These are phyloP conservation scores for Diachasmimorpha longicaudata DNA, from an alignment of 1,140 invertebrate genomes.

Conservation along the genomic window DNA sequence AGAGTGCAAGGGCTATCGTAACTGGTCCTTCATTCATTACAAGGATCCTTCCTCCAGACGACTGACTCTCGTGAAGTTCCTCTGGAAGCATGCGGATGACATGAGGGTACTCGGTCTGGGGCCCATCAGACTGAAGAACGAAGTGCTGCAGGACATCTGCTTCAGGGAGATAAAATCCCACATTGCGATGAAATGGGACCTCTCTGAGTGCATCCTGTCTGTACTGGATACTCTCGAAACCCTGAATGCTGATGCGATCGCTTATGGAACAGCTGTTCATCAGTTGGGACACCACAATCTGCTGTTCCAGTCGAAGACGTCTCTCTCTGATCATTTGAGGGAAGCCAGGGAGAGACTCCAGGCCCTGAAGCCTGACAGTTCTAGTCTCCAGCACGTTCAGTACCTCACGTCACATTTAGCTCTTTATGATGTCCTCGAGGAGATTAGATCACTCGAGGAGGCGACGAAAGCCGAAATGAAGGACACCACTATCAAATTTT, in stretches of 20 bases:
- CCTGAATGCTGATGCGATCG: slow-evolving; percentile 24
- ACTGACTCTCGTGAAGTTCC: slow-evolving; percentile 44
- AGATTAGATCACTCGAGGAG: slow-evolving; percentile 25
- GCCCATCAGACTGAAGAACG: slow-evolving; percentile 35
- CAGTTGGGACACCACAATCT: slow-evolving; percentile 24
- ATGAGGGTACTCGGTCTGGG: slow-evolving; percentile 44
- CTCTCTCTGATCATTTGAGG: not conserved
- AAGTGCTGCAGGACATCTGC: slow-evolving; percentile 43
- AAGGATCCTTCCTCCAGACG: slow-evolving; percentile 28
- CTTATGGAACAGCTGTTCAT: not conserved
- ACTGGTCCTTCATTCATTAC: slow-evolving; percentile 48
- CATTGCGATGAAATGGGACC: slow-evolving; percentile 31
- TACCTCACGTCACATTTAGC: not conserved
- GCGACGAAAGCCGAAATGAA: slow-evolving; percentile 30
- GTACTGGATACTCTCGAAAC: slow-evolving; percentile 39
- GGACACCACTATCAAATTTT: slow-evolving; percentile 23
- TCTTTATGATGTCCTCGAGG: not conserved
- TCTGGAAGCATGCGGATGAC: slow-evolving; percentile 33
- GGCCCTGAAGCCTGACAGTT: not conserved
- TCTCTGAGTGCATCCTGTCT: slow-evolving; percentile 34
- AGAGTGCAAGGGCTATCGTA: slow-evolving; percentile 42
- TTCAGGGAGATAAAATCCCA: slow-evolving; percentile 42
- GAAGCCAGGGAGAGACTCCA: not conserved
- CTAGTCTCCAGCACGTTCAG: not conserved
- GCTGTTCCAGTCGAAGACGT: not conserved